phyloP scores from a whole-genome alignment of 2,113 vertebrate genomes.

The Cervus canadensis region DNA sequence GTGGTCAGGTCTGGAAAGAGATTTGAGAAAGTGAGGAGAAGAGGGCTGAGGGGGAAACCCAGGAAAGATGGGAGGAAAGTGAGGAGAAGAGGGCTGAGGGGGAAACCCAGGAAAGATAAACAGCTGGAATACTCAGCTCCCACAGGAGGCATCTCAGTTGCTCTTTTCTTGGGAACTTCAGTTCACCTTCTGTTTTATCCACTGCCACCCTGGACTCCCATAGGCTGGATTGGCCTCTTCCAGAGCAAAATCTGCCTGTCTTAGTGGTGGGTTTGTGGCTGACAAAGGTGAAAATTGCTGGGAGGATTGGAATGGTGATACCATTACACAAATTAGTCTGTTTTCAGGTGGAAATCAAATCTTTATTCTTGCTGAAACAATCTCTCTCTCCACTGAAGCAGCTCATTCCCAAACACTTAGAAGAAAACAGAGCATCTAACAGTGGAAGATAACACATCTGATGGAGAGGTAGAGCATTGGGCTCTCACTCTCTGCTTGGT shows the following conservation, averaged over 20 bases:
- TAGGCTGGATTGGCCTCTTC: background rate
- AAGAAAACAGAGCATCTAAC: slow-evolving; percentile 58
- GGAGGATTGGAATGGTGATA: slow-evolving; percentile 61
- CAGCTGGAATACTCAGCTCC: background rate
- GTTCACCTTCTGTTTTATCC: background rate
- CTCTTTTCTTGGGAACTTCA: background rate
- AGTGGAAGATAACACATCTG: slow-evolving; percentile 21
- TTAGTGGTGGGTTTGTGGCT: slow-evolving; percentile 5
- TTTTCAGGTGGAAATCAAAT: slow-evolving; percentile 77
- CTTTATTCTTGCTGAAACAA: slow-evolving; percentile 75
- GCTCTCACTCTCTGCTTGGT: background rate
- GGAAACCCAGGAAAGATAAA: background rate
- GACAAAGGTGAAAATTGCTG: slow-evolving; percentile 73
- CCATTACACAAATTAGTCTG: slow-evolving; percentile 69
- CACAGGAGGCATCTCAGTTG: background rate
- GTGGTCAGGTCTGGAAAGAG: background rate
- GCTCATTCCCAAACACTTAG: slow-evolving; percentile 60
- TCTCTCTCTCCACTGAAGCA: slow-evolving; percentile 64
- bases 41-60: background rate
- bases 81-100: background rate
- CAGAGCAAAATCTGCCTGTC: background rate
- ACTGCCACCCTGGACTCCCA: background rate
- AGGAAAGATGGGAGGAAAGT: background rate
- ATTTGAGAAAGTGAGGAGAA: background rate
- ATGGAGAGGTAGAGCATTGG: background rate